phyloP scores from a whole-genome alignment of 2,113 vertebrate species.

The Daboia siamensis region DNA sequence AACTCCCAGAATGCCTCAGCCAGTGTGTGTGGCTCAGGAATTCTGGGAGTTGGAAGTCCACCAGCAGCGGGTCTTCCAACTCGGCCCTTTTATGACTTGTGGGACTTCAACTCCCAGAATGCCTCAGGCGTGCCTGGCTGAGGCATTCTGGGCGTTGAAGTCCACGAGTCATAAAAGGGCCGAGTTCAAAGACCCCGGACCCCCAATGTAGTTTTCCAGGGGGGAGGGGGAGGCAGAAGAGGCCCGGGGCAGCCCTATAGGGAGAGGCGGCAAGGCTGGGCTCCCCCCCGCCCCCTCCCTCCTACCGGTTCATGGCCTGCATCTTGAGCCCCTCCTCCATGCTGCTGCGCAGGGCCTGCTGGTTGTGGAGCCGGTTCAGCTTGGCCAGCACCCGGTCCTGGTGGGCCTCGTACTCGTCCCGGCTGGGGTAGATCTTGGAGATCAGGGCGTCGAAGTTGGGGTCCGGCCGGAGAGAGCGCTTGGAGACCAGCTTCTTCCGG shows the following conservation, averaged over 20 bases:
- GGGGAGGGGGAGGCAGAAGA: rapidly evolving
- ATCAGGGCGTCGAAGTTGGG: constrained; percentile 90
- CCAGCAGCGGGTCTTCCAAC: no score
- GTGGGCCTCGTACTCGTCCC: constrained; percentile 90
- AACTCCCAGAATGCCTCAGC: no score
- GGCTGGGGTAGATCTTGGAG: constrained; percentile 89
- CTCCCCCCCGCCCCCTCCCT: rapidly evolving
- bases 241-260: no score
- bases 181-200: no score
- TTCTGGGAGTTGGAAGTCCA: no score
- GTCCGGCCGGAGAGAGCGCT: constrained; percentile 83
- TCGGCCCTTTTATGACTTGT: no score
- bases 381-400: constrained; percentile 85
- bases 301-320: constrained; percentile 86
- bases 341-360: constrained; percentile 85
- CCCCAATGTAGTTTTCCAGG: background rate
- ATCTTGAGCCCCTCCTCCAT: constrained; percentile 89
- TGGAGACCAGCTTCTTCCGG: constrained; percentile 88
- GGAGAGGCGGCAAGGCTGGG: no score
- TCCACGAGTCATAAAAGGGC: no score
- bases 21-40: no score
- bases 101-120: no score
- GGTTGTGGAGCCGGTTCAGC: constrained; percentile 86
- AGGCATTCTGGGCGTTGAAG: no score
- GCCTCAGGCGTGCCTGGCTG: no score